Conservation (phyloP, 2,888 invertebrate species). For the Lumbricus terrestris region DNA sequence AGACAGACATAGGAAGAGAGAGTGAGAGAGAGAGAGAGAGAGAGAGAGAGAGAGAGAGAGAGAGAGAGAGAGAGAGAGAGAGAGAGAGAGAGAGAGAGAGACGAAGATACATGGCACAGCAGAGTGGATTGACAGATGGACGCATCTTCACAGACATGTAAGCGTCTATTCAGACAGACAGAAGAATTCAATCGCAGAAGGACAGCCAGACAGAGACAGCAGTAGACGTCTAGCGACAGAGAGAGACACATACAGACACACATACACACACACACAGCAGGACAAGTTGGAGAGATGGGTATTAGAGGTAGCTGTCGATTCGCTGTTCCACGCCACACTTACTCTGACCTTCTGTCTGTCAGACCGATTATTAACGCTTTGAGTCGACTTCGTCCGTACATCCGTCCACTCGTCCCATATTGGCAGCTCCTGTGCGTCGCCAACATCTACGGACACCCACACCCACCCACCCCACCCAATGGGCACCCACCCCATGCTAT, state of each 20-base stretch:
- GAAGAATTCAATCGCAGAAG: background rate
- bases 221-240: background rate
- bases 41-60: background rate
- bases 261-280: background rate
- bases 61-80: background rate
- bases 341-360: no score
- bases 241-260: no score
- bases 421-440: no score
- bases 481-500: no score
- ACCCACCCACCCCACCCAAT: no score
- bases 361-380: no score
- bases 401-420: background rate
- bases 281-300: no score
- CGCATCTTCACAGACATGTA: background rate
- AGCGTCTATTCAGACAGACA: background rate
- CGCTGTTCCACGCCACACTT: no score
- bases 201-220: background rate
- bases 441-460: no score
- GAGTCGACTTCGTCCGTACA: background rate
- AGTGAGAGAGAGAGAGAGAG: no score
- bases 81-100: background rate
- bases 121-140: background rate
- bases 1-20: background rate
- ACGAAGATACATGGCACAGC: no score
- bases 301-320: no score